Conservation (phyloP, 2,888 invertebrate species). For the Parnassius mnemosyne region DNA sequence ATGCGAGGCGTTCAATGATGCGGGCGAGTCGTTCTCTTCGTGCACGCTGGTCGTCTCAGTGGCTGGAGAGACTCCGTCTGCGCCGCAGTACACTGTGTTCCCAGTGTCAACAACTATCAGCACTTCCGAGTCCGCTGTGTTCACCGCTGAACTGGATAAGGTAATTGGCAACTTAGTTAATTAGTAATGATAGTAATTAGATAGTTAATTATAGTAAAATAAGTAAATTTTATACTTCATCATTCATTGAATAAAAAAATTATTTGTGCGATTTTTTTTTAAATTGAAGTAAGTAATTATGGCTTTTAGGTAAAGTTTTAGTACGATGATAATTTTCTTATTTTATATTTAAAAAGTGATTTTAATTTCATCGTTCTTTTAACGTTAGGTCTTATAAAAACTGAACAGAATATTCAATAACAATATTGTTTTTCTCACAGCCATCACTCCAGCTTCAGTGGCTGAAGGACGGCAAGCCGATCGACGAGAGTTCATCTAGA, state of each 20-base stretch:
- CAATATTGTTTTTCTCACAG: constrained; percentile 39
- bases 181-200: too few species aligned
- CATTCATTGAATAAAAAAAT: too few species aligned
- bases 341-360: too few species aligned
- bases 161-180: constrained; percentile 39
- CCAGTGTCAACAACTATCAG: constrained; percentile 92
- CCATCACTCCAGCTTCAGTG: constrained; percentile 87
- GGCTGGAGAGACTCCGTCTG: constrained; percentile 91
- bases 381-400: too few species aligned
- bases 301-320: too few species aligned
- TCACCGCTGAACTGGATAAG: constrained; percentile 89
- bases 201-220: too few species aligned
- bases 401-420: background rate
- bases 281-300: too few species aligned
- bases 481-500: constrained; percentile 88
- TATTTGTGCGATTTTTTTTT: too few species aligned
- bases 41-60: constrained; percentile 93
- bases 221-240: too few species aligned
- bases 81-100: constrained; percentile 93
- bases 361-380: too few species aligned
- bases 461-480: constrained; percentile 95
- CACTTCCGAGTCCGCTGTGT: constrained; percentile 89
- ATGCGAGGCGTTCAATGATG: constrained; percentile 97
- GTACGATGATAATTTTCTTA: too few species aligned
- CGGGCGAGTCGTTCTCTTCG: constrained; percentile 95